Percentiles rank a stretch among this genome's conserved stretches.
Conservation (phyloP, 2,113 vertebrate genomes). For the Chroicocephalus ridibundus region DNA sequence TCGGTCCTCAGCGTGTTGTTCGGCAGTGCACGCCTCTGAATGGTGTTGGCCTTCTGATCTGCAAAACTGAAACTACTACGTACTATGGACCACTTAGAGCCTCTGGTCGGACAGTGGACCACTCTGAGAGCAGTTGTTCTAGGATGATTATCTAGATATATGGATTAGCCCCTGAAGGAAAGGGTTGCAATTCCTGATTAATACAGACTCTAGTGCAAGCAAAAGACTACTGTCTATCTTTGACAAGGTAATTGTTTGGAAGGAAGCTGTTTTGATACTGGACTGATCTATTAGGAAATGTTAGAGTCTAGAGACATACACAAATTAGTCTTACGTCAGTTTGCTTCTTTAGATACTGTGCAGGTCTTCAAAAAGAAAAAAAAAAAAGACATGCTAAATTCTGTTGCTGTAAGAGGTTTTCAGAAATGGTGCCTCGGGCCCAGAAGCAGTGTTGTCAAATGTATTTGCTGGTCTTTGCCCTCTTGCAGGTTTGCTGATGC, state of each 20-base stretch:
- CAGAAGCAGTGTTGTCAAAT: neutral
- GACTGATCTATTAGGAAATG: neutral
- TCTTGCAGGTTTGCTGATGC: neutral
- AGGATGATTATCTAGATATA: neutral
- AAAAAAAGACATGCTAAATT: neutral
- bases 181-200: neutral
- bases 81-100: neutral
- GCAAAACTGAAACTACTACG: accelerated
- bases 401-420: neutral
- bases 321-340: neutral
- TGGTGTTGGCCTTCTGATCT: neutral
- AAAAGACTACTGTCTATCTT: neutral
- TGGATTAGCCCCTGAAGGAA: neutral
- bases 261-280: neutral
- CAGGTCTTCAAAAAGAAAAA: neutral
- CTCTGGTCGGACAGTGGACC: accelerated
- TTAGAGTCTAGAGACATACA: neutral
- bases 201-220: neutral
- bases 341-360: neutral
- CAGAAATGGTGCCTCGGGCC: neutral
- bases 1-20: accelerated
- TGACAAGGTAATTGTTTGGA: neutral
- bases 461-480: neutral
- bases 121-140: neutral
- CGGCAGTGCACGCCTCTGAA: neutral